Conservation (phyloP, 2,888 invertebrate genomes). For the Drepana falcataria region DNA sequence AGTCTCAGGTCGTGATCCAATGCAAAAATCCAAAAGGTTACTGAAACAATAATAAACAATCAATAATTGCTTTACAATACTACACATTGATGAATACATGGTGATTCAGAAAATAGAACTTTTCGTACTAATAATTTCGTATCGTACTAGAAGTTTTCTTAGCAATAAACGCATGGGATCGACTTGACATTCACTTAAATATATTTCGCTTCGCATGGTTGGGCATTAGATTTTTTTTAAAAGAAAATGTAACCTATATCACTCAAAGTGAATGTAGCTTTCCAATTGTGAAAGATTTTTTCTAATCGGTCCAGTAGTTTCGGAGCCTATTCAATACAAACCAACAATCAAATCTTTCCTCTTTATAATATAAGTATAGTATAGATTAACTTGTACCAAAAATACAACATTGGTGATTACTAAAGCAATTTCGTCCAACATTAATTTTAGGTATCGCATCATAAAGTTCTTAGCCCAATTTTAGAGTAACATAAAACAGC, state of each 20-base stretch:
- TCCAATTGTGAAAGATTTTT: too few species aligned
- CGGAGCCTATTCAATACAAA: too few species aligned
- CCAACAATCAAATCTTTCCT: too few species aligned
- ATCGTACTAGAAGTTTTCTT: too few species aligned
- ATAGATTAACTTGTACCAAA: conserved; percentile 23
- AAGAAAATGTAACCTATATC: too few species aligned
- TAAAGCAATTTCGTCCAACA: conserved; percentile 32
- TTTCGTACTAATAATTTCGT: too few species aligned
- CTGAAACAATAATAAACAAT: conserved; percentile 60
- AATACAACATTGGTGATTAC: conserved; percentile 19
- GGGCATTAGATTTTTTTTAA: too few species aligned
- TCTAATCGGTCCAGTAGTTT: too few species aligned
- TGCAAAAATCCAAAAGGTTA: conserved; percentile 82
- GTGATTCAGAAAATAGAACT: neutral
- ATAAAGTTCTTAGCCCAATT: conserved; percentile 43
- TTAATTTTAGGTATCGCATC: conserved; percentile 35
- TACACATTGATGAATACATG: neutral
- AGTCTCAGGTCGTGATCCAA: conserved; percentile 81
- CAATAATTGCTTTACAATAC: neutral
- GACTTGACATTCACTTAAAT: too few species aligned
- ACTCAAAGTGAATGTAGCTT: too few species aligned
- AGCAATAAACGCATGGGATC: too few species aligned
- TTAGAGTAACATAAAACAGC: conserved; percentile 44
- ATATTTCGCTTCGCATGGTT: too few species aligned
- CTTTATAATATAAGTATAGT: conserved; percentile 5